phyloP scores from a whole-genome alignment of 1,140 invertebrate genomes.

The Brachionus paranguensis region DNA sequence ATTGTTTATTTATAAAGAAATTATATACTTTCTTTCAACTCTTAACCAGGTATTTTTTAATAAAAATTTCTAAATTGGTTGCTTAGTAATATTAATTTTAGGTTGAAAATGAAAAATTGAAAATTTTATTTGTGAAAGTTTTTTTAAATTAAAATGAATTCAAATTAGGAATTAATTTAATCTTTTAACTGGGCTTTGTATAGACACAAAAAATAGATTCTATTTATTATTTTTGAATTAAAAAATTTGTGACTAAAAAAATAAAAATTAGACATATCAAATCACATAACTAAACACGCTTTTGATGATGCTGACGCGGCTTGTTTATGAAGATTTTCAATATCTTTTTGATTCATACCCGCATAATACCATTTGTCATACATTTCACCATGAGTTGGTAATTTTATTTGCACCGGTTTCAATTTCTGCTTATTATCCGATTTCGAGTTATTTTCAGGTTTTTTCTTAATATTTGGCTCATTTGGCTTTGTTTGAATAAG shows the following conservation, averaged over 20 bases:
- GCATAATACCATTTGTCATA: slow-evolving; percentile 26
- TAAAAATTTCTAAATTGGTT: no score
- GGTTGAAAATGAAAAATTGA: no score
- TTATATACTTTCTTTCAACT: no score
- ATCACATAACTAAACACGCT: neutral
- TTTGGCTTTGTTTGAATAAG: neutral
- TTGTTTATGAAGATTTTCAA: neutral
- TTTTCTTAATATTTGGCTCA: neutral
- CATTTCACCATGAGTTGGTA: neutral
- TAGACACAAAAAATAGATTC: no score
- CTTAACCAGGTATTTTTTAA: no score
- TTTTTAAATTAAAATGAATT: no score
- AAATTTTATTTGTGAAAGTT: no score
- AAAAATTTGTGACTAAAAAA: neutral
- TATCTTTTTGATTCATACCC: slow-evolving; percentile 23
- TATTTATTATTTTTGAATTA: no score
- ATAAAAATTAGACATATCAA: neutral
- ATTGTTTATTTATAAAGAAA: no score
- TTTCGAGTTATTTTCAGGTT: neutral
- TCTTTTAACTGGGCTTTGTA: no score
- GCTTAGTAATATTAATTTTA: no score
- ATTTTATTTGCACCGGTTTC: neutral
- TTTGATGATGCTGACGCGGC: neutral
- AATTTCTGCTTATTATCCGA: neutral
- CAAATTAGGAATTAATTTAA: no score